Conservation (phyloP, 2,888 invertebrate species). For the Drosophila nr. perissopoda region DNA sequence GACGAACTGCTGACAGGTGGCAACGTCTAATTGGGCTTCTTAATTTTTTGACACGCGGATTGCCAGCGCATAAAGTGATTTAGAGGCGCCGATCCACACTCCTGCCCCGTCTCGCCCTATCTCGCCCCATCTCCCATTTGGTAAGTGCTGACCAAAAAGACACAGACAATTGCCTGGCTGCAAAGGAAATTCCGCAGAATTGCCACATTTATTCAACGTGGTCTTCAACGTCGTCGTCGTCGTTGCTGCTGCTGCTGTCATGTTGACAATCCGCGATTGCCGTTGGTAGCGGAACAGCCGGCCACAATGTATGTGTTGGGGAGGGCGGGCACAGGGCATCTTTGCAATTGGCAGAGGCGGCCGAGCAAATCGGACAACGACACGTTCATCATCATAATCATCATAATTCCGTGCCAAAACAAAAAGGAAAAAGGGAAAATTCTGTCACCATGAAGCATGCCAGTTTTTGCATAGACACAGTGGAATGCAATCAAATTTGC, state of each 20-base stretch:
- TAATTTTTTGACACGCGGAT: slow-evolving; percentile 79
- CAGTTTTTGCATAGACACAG: slow-evolving; percentile 43
- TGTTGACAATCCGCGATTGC: slow-evolving; percentile 57
- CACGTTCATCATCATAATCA: slow-evolving; percentile 83
- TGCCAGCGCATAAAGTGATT: slow-evolving; percentile 64
- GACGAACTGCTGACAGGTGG: slow-evolving; percentile 86
- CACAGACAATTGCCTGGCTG: slow-evolving; percentile 69
- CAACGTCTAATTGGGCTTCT: slow-evolving; percentile 85
- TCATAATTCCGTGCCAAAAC: slow-evolving; percentile 81
- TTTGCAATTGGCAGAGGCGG: slow-evolving; percentile 67
- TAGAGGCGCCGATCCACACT: slow-evolving; percentile 47
- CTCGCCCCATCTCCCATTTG: slow-evolving; percentile 10
- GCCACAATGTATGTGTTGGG: neutral
- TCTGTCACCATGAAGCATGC: slow-evolving; percentile 48
- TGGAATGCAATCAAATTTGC: slow-evolving; percentile 23
- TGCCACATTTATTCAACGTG: slow-evolving; percentile 48
- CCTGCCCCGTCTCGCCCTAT: neutral
- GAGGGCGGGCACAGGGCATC: slow-evolving; percentile 1
- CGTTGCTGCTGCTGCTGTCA: slow-evolving; percentile 41
- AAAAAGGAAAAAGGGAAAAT: slow-evolving; percentile 33
- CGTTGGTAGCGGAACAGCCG: slow-evolving; percentile 4
- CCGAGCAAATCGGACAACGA: slow-evolving; percentile 73
- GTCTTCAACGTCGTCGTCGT: slow-evolving; percentile 19
- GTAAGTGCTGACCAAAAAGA: slow-evolving; percentile 21
- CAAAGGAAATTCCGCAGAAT: slow-evolving; percentile 64